These are phyloP conservation scores for Meta bourneti DNA, from an alignment of 2,888 invertebrate genomes.

Conservation along the genomic window DNA sequence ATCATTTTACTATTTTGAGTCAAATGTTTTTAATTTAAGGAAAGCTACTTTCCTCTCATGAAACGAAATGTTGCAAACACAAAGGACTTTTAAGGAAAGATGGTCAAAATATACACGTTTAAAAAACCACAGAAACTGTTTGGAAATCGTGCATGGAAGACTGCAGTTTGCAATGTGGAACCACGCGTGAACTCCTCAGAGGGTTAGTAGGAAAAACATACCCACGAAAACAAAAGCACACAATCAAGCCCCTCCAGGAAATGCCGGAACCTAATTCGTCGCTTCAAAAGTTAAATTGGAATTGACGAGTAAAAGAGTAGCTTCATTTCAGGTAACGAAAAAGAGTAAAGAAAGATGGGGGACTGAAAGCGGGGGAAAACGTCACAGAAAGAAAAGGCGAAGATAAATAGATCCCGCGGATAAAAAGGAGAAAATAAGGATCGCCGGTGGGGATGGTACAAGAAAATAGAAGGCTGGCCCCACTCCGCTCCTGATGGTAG, in stretches of 20 bases:
- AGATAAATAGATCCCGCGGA: slow-evolving; percentile 48
- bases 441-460: not conserved
- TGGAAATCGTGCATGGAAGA: too few relatives aligned
- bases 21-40: too few relatives aligned
- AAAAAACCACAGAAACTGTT: too few relatives aligned
- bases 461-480: slow-evolving; percentile 2
- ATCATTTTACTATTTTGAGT: too few relatives aligned
- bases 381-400: slow-evolving; percentile 24
- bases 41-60: too few relatives aligned
- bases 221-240: not conserved
- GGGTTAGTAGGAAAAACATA: too few relatives aligned
- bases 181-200: not conserved
- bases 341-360: not conserved
- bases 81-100: too few relatives aligned
- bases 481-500: slow-evolving; percentile 6
- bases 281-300: slow-evolving; percentile 50
- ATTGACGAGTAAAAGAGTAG: slow-evolving; percentile 19
- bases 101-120: too few relatives aligned
- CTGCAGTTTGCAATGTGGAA: too few relatives aligned
- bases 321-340: slow-evolving; percentile 2
- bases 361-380: slow-evolving; percentile 35
- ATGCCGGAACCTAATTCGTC: slow-evolving; percentile 31
- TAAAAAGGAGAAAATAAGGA: slow-evolving; percentile 1
- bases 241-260: slow-evolving; percentile 12
- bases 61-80: too few relatives aligned